phyloP scores from a whole-genome alignment of 2,797 vertebrate species.

The Prunella strophiata region DNA sequence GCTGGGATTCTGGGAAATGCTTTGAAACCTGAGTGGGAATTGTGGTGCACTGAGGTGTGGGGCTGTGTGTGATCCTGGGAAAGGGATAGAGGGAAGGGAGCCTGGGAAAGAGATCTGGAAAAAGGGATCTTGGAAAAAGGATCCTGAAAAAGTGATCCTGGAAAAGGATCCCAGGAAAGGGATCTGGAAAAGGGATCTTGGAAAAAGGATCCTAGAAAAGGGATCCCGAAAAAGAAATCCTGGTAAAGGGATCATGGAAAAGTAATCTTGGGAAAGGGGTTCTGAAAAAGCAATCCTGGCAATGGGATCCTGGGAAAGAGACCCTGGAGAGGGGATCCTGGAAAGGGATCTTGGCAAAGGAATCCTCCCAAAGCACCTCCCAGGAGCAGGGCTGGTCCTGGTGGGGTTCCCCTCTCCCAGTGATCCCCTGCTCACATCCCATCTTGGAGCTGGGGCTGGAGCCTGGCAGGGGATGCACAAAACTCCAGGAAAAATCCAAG shows the following conservation, averaged over 20 bases:
- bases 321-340: no score
- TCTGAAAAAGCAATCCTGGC: neutral
- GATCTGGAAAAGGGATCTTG: neutral
- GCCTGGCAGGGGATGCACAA: neutral
- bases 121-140: neutral
- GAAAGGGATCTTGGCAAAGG: fast-evolving
- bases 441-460: fast-evolving
- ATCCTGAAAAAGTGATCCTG: no score
- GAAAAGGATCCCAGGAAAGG: no score
- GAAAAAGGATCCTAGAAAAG: neutral
- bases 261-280: neutral
- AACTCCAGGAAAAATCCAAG: neutral
- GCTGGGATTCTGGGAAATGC: no score
- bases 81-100: no score
- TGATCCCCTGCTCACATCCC: neutral
- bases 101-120: neutral
- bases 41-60: no score
- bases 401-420: neutral
- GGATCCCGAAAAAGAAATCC: neutral
- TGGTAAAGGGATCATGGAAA: neutral
- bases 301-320: neutral
- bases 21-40: no score
- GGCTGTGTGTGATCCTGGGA: no score
- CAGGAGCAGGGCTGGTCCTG: fast-evolving
- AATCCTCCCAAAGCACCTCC: neutral